A percentile compares a stretch with the other conserved stretches of the same genome.
Conservation (phyloP, 2,888 invertebrate genomes). For the Brenthis ino region DNA sequence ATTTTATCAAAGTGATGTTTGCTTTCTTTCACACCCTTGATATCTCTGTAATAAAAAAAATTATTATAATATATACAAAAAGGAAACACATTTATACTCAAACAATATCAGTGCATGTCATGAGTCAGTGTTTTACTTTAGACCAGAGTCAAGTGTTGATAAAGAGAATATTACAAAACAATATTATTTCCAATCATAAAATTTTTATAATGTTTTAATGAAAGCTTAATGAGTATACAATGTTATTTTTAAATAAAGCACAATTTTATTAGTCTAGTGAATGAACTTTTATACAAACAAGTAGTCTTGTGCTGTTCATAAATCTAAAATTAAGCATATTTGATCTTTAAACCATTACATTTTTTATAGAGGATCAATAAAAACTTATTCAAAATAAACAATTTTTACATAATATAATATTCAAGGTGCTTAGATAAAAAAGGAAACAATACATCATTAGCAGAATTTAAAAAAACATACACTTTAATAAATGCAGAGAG, state of each 20-base stretch:
- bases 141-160: too few relatives aligned
- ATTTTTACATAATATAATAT: not conserved
- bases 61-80: slow-evolving; percentile 6
- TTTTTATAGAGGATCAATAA: too few relatives aligned
- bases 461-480: slow-evolving; percentile 75
- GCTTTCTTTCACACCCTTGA: slow-evolving; percentile 94
- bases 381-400: not conserved
- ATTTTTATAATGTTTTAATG: not conserved
- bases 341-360: not conserved
- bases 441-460: not conserved
- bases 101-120: slow-evolving; percentile 8
- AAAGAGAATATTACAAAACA: not conserved
- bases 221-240: too few relatives aligned
- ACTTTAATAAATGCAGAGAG: slow-evolving; percentile 94
- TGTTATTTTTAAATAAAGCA: not conserved
- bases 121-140: slow-evolving; percentile 23
- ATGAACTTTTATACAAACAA: slow-evolving; percentile 47
- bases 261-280: slow-evolving; percentile 31
- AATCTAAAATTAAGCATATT: slow-evolving; percentile 23
- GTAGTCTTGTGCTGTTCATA: slow-evolving; percentile 8
- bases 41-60: slow-evolving; percentile 85
- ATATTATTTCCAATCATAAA: not conserved
- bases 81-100: slow-evolving; percentile 19
- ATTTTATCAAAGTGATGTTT: slow-evolving; percentile 96
- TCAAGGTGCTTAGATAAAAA: not conserved